These are phyloP conservation scores for Echinarachnius parma DNA, from an alignment of 53 echinoderm and acorn worm species.

Conservation along the genomic window DNA sequence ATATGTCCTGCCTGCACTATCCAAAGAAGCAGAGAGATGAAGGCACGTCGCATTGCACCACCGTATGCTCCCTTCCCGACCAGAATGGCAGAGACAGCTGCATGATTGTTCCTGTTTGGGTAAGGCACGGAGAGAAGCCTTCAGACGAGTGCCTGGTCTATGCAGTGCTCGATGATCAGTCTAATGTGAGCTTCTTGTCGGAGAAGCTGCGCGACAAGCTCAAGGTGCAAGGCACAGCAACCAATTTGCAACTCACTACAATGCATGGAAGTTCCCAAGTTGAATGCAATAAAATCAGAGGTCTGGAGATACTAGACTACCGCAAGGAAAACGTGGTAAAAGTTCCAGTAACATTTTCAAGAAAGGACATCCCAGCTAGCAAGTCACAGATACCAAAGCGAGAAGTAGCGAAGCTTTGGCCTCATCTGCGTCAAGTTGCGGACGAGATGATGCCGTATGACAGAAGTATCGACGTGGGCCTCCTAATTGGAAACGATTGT, in stretches of 20 bases:
- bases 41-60: background rate
- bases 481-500: slow-evolving; percentile 52
- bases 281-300: slow-evolving; percentile 25
- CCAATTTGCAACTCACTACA: slow-evolving; percentile 11
- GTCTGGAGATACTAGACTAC: slow-evolving; percentile 35
- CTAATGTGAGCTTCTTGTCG: slow-evolving; percentile 1
- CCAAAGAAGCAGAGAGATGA: background rate
- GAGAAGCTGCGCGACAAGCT: background rate
- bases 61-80: background rate
- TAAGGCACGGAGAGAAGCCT: background rate
- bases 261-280: slow-evolving; percentile 46
- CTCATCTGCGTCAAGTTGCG: slow-evolving; percentile 37
- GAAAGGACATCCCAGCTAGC: slow-evolving; percentile 34
- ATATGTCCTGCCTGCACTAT: slow-evolving; percentile 29
- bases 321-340: slow-evolving; percentile 33
- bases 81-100: slow-evolving; percentile 2
- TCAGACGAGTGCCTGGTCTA: background rate
- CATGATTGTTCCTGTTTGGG: slow-evolving; percentile 34
- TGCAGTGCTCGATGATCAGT: slow-evolving; percentile 5
- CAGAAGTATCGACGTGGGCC: slow-evolving; percentile 22
- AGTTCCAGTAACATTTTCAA: slow-evolving; percentile 35
- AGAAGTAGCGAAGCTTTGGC: slow-evolving; percentile 38
- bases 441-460: slow-evolving; percentile 38
- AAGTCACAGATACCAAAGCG: slow-evolving; percentile 58
- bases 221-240: background rate